phyloP scores from a whole-genome alignment of 2,797 vertebrate species.

The Setipinna tenuifilis region DNA sequence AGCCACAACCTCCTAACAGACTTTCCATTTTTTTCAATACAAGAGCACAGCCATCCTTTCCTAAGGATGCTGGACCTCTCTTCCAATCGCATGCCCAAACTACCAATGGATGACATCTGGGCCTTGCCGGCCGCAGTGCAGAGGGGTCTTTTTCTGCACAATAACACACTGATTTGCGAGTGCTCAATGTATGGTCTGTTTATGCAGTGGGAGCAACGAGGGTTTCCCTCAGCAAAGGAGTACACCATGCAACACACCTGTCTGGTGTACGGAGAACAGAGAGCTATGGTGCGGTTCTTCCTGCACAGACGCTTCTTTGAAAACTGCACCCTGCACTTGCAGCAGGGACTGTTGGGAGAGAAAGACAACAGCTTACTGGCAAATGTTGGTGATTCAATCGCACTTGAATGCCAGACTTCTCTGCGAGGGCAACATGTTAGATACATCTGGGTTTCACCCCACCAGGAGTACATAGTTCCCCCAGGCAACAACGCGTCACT shows the following conservation, averaged over 20 bases:
- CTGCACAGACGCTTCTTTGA: constrained; percentile 79
- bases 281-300: constrained; percentile 81
- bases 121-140: constrained; percentile 77
- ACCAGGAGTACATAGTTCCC: constrained; percentile 77
- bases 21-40: constrained; percentile 87
- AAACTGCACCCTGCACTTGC: constrained; percentile 72
- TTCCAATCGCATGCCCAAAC: constrained; percentile 81
- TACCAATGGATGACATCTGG: constrained; percentile 77
- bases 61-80: constrained; percentile 88
- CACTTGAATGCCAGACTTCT: constrained; percentile 79
- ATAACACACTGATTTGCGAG: constrained; percentile 88
- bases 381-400: constrained; percentile 64
- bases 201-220: constrained; percentile 78
- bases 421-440: constrained; percentile 57
- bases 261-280: constrained; percentile 72
- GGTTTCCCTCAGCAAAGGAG: constrained; percentile 79
- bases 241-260: constrained; percentile 83
- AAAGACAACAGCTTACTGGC: constrained; percentile 64
- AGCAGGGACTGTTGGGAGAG: neutral
- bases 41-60: constrained; percentile 72
- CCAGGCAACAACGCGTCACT: constrained; percentile 82
- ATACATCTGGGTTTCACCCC: constrained; percentile 87
- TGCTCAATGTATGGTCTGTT: constrained; percentile 85
- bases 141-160: constrained; percentile 88
- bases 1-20: constrained; percentile 86